A percentile compares a stretch with the other conserved stretches of the same genome.
phyloP scores from a whole-genome alignment of 1,140 invertebrate genomes.

The Oryzaephilus surinamensis region DNA sequence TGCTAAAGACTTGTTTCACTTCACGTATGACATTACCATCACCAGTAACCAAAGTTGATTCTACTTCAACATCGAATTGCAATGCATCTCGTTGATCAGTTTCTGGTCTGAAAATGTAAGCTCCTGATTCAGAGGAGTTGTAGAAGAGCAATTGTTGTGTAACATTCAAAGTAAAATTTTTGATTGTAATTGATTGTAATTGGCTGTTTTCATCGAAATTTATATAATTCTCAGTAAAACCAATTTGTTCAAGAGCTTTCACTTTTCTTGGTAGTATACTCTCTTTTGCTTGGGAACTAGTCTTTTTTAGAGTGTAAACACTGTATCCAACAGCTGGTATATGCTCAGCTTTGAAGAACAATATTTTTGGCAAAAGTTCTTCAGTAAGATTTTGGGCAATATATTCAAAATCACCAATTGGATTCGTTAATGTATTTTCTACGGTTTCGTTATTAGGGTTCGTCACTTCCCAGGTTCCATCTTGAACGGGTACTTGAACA shows the following conservation, averaged over 20 bases:
- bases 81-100: neutral
- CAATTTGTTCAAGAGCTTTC: neutral
- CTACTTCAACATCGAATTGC: slow-evolving; percentile 1
- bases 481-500: slow-evolving; percentile 57
- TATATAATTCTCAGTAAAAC: neutral
- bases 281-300: neutral
- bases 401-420: slow-evolving; percentile 48
- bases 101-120: slow-evolving; percentile 74
- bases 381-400: slow-evolving; percentile 42
- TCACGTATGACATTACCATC: slow-evolving; percentile 1
- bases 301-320: slow-evolving; percentile 42
- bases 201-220: slow-evolving; percentile 42
- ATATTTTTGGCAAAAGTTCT: no score
- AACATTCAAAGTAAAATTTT: slow-evolving; percentile 39
- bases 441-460: slow-evolving; percentile 6
- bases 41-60: no score
- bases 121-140: slow-evolving; percentile 59
- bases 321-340: slow-evolving; percentile 54
- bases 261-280: neutral
- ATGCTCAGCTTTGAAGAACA: no score
- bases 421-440: slow-evolving; percentile 44
- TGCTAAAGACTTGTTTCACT: slow-evolving; percentile 51
- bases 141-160: slow-evolving; percentile 68
- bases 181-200: slow-evolving; percentile 43
- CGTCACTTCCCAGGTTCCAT: slow-evolving; percentile 37